Base-by-base conservation (phyloP, 2,888 invertebrate species). In the Orthosia gracilis region DNA sequence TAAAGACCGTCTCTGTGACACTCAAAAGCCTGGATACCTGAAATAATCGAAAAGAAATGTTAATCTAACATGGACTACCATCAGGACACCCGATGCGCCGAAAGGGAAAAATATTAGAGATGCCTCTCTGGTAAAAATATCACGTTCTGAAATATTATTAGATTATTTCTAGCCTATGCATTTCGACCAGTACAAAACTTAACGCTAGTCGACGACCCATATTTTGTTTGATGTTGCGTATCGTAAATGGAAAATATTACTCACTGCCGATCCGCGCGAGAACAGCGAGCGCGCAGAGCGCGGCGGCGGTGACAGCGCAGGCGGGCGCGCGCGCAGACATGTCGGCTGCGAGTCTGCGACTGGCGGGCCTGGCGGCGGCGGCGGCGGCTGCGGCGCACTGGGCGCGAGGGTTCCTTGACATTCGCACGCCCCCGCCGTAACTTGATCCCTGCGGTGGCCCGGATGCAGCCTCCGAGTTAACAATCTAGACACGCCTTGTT, bases 381-480 rank as follows among this genome's bases (percentile, higher is more conserved):
- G 26, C 26, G 31, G 31, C 7, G 31, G 31, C 31, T 0, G 85
- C 73, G 65, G 83, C 76, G 81, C 87, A 78, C 84, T 79, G 81
- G 80, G 82, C 84, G 86, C 90, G 88, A 93, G 94, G 94, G 95
- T 95, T 96, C 95, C 95, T 96, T 95, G 96, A 95, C 96, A 95
- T 96, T 96, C 95, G 96, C 93, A 89, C 94, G 94, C 92, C 93
- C 92, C 92, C 91, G 91, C 88, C 85, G 93, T 91, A 92, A 92
- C 92, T 89, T 88, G 94, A 92, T 93, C 94, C 94, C 94, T 93
- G 91, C 91, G 89, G 90, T 92, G 94, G 95, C 94, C 96, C 96
- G 96, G 96, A 96, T 96, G 95, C 95, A 94, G 95, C 94, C 95
- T 94, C 94, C 92, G 92, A 89, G 91, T 91, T 94, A 94, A 93